Conservation (phyloP, 2,797 vertebrate species). For the Streptopelia turtur region DNA sequence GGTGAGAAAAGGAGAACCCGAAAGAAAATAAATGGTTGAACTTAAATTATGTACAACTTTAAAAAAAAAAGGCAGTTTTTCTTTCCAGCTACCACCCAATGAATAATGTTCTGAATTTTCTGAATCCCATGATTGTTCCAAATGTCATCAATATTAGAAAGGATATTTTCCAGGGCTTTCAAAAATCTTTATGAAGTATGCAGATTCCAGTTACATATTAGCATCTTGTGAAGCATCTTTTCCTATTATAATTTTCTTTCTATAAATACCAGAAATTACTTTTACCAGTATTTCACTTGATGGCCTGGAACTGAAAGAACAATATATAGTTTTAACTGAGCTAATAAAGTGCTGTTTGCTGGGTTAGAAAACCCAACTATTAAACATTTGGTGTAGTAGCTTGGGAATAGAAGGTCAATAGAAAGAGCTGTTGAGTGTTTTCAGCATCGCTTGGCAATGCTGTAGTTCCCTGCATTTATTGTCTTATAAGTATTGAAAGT, state of each 20-base stretch:
- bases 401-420: neutral
- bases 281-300: neutral
- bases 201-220: neutral
- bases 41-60: neutral
- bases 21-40: neutral
- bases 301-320: neutral
- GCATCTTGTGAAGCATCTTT: slow-evolving; percentile 16
- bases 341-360: neutral
- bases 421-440: neutral
- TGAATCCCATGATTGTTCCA: neutral
- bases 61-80: neutral
- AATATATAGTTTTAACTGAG: neutral
- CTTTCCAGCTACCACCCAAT: neutral
- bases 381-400: neutral
- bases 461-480: neutral
- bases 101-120: neutral
- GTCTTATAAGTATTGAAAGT: neutral
- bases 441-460: neutral
- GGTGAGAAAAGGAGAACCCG: neutral
- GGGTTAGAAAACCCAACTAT: slow-evolving; percentile 1
- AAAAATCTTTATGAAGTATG: neutral
- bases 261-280: slow-evolving; percentile 29
- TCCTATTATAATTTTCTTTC: neutral
- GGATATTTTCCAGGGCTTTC: neutral
- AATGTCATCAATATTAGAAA: neutral